phyloP scores from a whole-genome alignment of 2,113 vertebrate genomes.

The Uria aalge region DNA sequence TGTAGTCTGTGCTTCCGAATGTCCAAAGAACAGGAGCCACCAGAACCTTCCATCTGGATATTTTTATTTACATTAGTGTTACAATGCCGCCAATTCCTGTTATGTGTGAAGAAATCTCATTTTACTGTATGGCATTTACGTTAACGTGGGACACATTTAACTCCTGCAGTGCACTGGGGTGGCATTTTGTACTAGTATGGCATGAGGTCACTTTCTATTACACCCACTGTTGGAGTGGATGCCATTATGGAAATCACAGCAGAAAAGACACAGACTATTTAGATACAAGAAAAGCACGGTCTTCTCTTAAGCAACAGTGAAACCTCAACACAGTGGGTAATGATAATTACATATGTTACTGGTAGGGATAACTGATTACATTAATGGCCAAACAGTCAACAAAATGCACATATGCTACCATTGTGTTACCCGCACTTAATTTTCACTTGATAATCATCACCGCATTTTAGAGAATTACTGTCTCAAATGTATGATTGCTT shows the following conservation, averaged over 20 bases:
- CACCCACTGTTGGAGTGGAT: background rate
- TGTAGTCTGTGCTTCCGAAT: background rate
- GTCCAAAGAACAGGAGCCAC: background rate
- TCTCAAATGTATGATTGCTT: background rate
- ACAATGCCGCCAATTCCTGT: accelerated
- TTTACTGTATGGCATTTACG: accelerated
- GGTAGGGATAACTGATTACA: background rate
- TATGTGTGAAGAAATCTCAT: background rate
- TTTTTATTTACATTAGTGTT: background rate
- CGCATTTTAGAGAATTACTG: background rate
- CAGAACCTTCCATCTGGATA: accelerated
- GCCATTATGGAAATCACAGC: background rate
- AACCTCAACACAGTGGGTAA: background rate
- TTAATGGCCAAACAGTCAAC: background rate
- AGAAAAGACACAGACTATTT: background rate
- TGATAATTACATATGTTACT: background rate
- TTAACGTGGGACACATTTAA: accelerated
- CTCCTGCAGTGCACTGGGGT: too few relatives aligned
- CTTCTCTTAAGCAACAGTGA: background rate
- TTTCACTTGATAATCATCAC: background rate
- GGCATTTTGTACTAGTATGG: background rate
- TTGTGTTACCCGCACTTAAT: background rate
- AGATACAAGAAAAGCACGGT: accelerated
- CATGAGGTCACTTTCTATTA: background rate
- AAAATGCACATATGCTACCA: background rate